These are phyloP conservation scores for Anthrax anthrax DNA, from an alignment of 2,888 invertebrate genomes.

Conservation along the genomic window DNA sequence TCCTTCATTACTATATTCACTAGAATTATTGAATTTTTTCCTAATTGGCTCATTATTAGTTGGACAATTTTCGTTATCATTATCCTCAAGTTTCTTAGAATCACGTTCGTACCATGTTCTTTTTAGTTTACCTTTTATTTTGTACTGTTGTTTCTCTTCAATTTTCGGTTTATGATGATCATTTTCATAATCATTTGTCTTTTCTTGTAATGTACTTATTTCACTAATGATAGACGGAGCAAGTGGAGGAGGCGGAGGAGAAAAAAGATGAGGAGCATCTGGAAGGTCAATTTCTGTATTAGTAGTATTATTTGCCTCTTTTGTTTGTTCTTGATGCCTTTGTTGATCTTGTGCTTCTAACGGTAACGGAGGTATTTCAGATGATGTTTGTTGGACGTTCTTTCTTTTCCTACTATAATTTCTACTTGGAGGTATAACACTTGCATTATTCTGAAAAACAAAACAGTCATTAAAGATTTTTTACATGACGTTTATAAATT, in stretches of 20 bases:
- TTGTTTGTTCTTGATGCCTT: too few relatives aligned
- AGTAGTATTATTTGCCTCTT: background rate
- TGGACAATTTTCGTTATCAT: background rate
- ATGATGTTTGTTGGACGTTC: constrained; percentile 22
- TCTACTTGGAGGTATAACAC: constrained; percentile 13
- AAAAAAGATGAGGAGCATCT: constrained; percentile 6
- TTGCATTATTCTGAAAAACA: background rate
- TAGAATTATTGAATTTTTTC: background rate
- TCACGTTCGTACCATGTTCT: constrained; percentile 24
- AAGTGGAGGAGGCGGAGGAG: too few relatives aligned
- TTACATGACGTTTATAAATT: too few relatives aligned
- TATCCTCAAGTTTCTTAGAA: constrained; percentile 5
- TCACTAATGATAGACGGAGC: background rate
- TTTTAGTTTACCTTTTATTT: constrained; percentile 33
- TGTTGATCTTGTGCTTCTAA: background rate
- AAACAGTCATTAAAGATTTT: background rate
- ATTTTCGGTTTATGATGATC: background rate
- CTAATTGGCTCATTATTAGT: background rate
- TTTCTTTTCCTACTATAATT: constrained; percentile 32
- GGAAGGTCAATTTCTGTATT: constrained; percentile 4
- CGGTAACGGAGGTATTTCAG: constrained; percentile 14
- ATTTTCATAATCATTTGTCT: too few relatives aligned
- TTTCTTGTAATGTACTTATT: too few relatives aligned
- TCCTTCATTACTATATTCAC: constrained; percentile 1
- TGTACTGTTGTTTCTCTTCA: constrained; percentile 20